Conservation (phyloP, 2,113 vertebrate genomes). For the Leptodactylus fuscus region DNA sequence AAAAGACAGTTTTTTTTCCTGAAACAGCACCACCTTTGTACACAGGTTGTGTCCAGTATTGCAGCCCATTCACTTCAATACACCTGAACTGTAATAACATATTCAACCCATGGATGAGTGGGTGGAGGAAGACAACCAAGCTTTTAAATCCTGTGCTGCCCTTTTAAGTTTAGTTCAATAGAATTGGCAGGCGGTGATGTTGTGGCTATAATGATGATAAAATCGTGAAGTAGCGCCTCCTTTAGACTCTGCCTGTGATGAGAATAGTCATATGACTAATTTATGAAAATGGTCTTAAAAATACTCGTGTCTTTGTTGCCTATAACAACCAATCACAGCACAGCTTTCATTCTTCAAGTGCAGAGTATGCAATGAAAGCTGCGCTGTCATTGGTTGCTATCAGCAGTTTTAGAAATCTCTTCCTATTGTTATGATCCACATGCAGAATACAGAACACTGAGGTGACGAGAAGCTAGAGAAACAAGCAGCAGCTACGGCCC, state of each 20-base stretch:
- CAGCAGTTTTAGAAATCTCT: no score
- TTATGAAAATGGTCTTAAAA: no score
- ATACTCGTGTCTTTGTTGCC: no score
- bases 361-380: no score
- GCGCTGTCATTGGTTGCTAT: no score
- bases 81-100: neutral
- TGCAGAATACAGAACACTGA: slow-evolving; percentile 14
- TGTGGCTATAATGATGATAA: neutral
- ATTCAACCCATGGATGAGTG: neutral
- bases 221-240: slow-evolving; percentile 68
- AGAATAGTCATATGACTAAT: slow-evolving; percentile 64
- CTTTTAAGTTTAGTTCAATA: neutral
- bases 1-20: neutral
- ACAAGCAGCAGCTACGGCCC: neutral
- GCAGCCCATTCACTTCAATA: neutral
- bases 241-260: slow-evolving; percentile 77
- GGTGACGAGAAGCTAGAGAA: no score
- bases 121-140: neutral
- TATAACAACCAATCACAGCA: no score
- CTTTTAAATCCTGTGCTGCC: neutral
- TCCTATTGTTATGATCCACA: slow-evolving; percentile 70
- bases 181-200: neutral
- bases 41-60: neutral
- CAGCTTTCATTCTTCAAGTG: no score
- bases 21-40: no score